Evolutionary conservation across 1,140 invertebrate species (phyloP), one percentile per base, ranked within the genome.

Genomic region (Ooceraea biroi): DNA sequence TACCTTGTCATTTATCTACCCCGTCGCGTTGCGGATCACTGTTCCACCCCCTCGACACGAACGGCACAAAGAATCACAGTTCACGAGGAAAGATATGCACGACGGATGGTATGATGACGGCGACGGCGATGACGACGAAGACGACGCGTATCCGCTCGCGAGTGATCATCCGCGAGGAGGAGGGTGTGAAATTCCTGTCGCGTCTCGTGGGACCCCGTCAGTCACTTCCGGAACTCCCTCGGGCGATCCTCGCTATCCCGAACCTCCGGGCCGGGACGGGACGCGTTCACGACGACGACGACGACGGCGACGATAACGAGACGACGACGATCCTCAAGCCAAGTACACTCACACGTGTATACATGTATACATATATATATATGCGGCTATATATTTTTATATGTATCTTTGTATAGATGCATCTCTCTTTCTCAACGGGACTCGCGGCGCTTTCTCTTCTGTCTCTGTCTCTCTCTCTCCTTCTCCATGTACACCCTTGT

Each of bases 331-430:
- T 78, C 63, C 46, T 69, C 66, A n/a, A 71, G 36, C 76, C 76
- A 80, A 80, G 50, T 80, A 71, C 65, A 80, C 76, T 80, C 76
- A 71, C 76, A 80, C 69, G 76, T 80, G 76, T 80, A 69, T 57
- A 69, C 76, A 80, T 71, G 57, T 71, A 69, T 55, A 44, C 17
- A 5, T n/a, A n/a, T 61, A n/a, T 61, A 19, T 61, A 0, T 61
- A 22, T 55, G 0, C 19, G 19, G n/a, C n/a, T 55, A 8, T 55
- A 55, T 22, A 19, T 55, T 19, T 8, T 69, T 57, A 57, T 69
- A 57, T 78, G 44, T 69, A 78, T 68, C n/a, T 55, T n/a, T 69
- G 22, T 57, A 22, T 46, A 80, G n/a, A 19, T n/a, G 22, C 50
- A 44, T 80, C 63, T 55, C n/a, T 55, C 8, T 5, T 22, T 22